A percentile compares a stretch with the other conserved stretches of the same genome.
phyloP scores from a whole-genome alignment of 2,888 invertebrate species.

The Chironomus riparius region DNA sequence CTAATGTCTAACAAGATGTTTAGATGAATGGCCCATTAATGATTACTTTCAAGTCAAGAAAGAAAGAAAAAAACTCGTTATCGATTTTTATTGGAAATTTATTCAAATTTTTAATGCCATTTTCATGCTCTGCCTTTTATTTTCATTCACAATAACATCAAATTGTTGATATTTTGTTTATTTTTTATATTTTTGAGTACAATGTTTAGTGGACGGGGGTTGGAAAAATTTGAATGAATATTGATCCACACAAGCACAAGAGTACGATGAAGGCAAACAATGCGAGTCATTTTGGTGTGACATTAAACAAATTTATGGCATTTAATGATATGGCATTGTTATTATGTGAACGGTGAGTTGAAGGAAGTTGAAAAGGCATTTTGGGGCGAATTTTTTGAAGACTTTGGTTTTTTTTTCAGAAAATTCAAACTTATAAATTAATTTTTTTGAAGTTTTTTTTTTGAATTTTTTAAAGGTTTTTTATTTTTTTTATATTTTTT shows the following conservation, averaged over 20 bases:
- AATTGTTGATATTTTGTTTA: neutral
- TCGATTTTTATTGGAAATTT: slow-evolving; percentile 6
- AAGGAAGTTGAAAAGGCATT: too few relatives aligned
- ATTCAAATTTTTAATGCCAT: slow-evolving; percentile 4
- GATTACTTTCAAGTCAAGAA: neutral
- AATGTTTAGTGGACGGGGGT: neutral
- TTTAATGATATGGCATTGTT: slow-evolving; percentile 1
- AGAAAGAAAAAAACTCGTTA: neutral
- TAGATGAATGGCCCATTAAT: neutral
- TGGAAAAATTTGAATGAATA: neutral
- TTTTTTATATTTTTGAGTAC: neutral
- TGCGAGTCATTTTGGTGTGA: neutral
- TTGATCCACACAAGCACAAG: neutral
- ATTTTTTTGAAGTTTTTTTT: too few relatives aligned
- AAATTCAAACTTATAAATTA: too few relatives aligned
- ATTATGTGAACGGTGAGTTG: neutral
- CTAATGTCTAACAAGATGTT: too few relatives aligned
- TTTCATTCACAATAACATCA: neutral
- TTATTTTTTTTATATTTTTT: too few relatives aligned
- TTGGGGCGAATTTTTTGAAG: too few relatives aligned
- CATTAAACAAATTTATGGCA: slow-evolving; percentile 3
- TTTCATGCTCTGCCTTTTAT: neutral
- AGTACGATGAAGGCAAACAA: neutral
- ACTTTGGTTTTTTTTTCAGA: too few relatives aligned
- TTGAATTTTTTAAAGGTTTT: too few relatives aligned